Percentiles rank a stretch among this genome's conserved stretches.
These are phyloP conservation scores for Gymnogyps californianus DNA, from an alignment of 2,113 vertebrate species.

Conservation along the genomic window DNA sequence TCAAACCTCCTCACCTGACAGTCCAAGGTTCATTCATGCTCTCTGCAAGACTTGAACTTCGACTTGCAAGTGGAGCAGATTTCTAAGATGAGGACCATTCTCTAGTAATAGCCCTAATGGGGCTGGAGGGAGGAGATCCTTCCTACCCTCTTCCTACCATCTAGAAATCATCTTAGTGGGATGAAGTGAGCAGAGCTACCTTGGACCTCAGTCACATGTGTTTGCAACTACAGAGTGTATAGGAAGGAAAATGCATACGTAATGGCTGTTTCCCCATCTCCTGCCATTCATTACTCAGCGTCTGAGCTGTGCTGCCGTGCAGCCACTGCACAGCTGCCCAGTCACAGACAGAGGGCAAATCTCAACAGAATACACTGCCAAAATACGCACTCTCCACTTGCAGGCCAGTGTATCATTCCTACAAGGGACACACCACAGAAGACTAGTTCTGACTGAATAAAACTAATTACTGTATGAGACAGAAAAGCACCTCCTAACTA, in stretches of 20 bases:
- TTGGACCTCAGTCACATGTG: fast-evolving
- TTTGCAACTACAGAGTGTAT: neutral
- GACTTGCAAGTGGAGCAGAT: neutral
- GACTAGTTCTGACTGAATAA: neutral
- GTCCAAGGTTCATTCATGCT: neutral
- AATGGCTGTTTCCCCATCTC: neutral
- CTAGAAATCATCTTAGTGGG: neutral
- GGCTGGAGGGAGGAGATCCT: neutral
- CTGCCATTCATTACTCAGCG: neutral
- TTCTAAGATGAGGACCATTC: neutral
- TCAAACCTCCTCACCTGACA: neutral
- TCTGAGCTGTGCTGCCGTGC: neutral
- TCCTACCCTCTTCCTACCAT: neutral
- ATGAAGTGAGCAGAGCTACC: neutral
- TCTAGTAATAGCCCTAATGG: neutral
- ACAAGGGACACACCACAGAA: fast-evolving
- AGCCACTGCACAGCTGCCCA: neutral
- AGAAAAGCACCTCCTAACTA: neutral
- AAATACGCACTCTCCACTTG: neutral
- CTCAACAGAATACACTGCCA: neutral
- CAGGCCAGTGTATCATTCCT: neutral
- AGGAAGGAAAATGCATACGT: neutral
- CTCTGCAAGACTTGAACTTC: neutral
- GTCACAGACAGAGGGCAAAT: neutral
- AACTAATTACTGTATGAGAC: fast-evolving